Evolutionary conservation across 1,140 invertebrate genomes (phyloP).

Genomic region (Plodia interpunctella): DNA sequence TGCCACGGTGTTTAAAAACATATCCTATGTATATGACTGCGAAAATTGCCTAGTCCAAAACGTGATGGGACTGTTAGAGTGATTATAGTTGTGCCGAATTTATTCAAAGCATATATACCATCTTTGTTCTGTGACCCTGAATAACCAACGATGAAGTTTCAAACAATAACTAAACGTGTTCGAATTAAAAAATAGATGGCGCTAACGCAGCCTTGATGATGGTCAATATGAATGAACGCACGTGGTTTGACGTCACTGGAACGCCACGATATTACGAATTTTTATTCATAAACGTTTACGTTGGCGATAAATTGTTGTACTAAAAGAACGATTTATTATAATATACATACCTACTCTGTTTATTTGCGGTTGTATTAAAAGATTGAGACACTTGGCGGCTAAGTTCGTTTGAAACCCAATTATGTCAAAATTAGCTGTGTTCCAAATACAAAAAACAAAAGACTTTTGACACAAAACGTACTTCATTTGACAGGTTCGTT

Average conservation of each 20-base stretch:
- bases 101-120: conserved; percentile 4
- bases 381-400: background rate
- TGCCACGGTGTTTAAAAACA: background rate
- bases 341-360: too few species aligned
- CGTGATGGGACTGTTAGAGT: background rate
- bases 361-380: background rate
- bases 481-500: background rate
- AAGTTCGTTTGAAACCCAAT: background rate
- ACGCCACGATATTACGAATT: background rate
- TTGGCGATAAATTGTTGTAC: background rate
- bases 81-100: background rate
- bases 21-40: background rate
- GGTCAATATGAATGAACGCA: conserved; percentile 4
- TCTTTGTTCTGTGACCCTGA: conserved; percentile 2
- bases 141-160: conserved; percentile 1
- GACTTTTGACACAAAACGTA: background rate
- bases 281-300: background rate
- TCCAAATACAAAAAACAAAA: background rate
- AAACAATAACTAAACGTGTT: conserved; percentile 11
- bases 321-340: background rate
- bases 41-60: background rate
- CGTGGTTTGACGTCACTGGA: conserved; percentile 8
- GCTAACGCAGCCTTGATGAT: conserved; percentile 21
- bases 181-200: conserved; percentile 13
- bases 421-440: background rate